Evolutionary conservation across 2,113 vertebrate species (phyloP).

Genomic region (Siniperca chuatsi): DNA sequence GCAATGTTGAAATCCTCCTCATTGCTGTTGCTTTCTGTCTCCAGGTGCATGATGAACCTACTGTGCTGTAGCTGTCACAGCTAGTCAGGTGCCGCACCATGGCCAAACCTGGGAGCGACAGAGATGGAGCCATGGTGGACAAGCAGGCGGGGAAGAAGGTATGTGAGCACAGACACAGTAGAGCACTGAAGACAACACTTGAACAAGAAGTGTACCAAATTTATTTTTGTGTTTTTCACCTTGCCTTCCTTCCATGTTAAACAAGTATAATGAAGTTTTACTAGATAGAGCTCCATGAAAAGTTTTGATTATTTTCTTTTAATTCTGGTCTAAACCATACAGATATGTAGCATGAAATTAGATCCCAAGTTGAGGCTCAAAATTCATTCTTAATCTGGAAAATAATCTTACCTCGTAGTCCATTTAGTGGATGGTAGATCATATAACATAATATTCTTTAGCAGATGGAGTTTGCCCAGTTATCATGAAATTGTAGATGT

Average conservation of each 20-base stretch:
- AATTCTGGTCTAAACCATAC: neutral
- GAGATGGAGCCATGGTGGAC: constrained; percentile 98
- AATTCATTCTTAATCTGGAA: neutral
- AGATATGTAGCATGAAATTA: neutral
- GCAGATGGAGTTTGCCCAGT: neutral
- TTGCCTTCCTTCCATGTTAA: neutral
- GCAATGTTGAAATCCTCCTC: constrained; percentile 13
- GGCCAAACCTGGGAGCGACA: constrained; percentile 98
- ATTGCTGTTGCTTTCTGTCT: constrained; percentile 46
- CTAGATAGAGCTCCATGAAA: neutral
- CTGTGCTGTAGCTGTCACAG: constrained; percentile 86
- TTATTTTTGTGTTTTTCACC: neutral
- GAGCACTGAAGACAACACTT: neutral
- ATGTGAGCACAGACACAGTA: constrained; percentile 1
- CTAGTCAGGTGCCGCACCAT: constrained; percentile 95
- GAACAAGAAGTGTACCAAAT: neutral
- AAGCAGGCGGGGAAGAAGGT: constrained; percentile 97
- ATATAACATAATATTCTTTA: neutral
- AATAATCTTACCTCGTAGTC: neutral
- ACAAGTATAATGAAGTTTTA: neutral
- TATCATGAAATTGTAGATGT: neutral
- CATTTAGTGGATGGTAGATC: neutral
- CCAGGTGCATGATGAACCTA: constrained; percentile 93
- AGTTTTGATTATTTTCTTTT: neutral
- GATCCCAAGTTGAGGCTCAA: neutral